These are phyloP conservation scores for Stichodactyla mertensii DNA, from an alignment of 64 coral and sea anemone species.

Conservation along the genomic window DNA sequence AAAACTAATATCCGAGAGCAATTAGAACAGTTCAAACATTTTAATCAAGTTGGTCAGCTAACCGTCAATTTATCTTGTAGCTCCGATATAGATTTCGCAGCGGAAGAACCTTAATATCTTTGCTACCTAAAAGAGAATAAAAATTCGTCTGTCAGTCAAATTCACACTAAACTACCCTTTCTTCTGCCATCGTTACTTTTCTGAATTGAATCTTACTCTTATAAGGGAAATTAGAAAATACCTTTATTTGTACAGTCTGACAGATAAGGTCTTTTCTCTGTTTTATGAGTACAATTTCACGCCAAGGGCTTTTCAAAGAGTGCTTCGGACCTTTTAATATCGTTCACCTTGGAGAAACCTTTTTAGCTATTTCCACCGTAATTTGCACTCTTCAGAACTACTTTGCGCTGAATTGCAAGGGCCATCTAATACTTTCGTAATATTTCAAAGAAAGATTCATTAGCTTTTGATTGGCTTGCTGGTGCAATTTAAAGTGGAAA, in stretches of 20 bases:
- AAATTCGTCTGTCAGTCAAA: constrained; percentile 43
- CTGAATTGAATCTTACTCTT: constrained; percentile 6
- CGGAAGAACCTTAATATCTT: constrained; percentile 43
- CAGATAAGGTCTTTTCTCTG: constrained; percentile 18
- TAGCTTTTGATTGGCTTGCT: constrained; percentile 11
- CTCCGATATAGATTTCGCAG: constrained; percentile 3
- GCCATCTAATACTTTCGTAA: constrained; percentile 24
- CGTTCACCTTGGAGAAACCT: neutral
- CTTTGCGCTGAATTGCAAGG: neutral
- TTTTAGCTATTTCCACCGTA: constrained; percentile 21
- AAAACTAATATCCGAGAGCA: constrained; percentile 77
- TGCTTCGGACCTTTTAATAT: constrained; percentile 12
- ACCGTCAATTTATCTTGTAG: constrained; percentile 17
- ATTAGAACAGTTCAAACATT: constrained; percentile 81
- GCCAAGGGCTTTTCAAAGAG: constrained; percentile 20
- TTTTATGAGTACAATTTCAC: constrained; percentile 19
- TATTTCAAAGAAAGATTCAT: constrained; percentile 14
- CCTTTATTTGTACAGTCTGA: constrained; percentile 2
- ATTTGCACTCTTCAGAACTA: constrained; percentile 24
- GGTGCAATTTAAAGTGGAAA: constrained; percentile 20
- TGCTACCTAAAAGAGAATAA: constrained; percentile 15
- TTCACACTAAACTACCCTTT: constrained; percentile 19
- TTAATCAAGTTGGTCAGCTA: constrained; percentile 55
- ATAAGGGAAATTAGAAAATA: constrained; percentile 12
- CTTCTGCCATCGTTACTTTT: constrained; percentile 20